Base-by-base conservation (phyloP, 2,113 vertebrate genomes). In the Egretta garzetta region DNA sequence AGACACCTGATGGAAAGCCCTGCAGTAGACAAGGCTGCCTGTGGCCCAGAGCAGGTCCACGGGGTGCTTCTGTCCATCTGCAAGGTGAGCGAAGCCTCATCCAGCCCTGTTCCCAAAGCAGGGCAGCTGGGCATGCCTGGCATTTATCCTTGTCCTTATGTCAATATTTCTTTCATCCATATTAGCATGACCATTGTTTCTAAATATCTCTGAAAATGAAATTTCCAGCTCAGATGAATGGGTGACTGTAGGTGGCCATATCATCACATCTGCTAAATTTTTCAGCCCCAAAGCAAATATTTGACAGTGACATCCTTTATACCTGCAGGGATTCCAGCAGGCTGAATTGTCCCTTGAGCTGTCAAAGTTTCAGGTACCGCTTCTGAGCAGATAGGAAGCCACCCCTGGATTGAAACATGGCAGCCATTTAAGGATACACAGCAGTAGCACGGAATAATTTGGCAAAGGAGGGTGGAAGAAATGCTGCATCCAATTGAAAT, bases 41-140 rank as follows among this genome's bases (percentile, higher is more conserved):
- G 10, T 5, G 16, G 24, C 28, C 17, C 3, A 1, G 3, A 1
- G 2, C 22, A 55, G 22, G 27, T 63, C 56, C 24, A 9, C 0
- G 3, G 2, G 4, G 3, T 43, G 22, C 14, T 59, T 30, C 52
- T 85, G 43, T 28, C 62, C 10, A 15, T 6, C 23, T 68, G 47
- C 28, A 73, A 81, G 58, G 33, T 7, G 37, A 50, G 8, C 0
- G 1, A 66, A 35, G 3, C 22, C 19, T 13, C 52, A 35, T 55
- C 5, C 58, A 43, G 17, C 21, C 23, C 20, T 56, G 20, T 28
- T 37, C 17, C 1, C 3, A 22, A 47, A 10, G 10, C 37, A 63
- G 3, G 11, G 18, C 26, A 72, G 26, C 22, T 37, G 39, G 35
- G 14, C 6, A 18, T 15, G 41, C 12, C 63, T 39, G 23, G 14